phyloP scores from a whole-genome alignment of 1,140 invertebrate genomes.

The Samia ricini region DNA sequence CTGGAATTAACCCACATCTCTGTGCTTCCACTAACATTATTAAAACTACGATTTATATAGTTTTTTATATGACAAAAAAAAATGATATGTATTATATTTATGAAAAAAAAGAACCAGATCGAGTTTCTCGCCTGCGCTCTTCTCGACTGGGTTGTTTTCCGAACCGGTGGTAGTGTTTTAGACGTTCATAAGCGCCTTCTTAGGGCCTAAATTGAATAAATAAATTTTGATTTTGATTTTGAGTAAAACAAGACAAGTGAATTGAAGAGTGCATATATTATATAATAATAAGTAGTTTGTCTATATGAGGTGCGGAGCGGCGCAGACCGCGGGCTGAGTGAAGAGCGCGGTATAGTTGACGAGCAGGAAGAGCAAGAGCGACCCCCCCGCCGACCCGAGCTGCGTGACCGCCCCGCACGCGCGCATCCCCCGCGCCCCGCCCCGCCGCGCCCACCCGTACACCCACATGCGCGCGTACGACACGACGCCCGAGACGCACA shows the following conservation, averaged over 20 bases:
- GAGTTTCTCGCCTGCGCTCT: no score
- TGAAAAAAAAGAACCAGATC: no score
- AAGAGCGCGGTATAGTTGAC: constrained; percentile 86
- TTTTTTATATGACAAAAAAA: no score
- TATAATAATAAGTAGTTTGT: neutral
- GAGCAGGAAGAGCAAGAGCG: constrained; percentile 84
- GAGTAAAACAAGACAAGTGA: neutral
- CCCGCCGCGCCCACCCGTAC: constrained; percentile 83
- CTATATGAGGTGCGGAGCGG: neutral
- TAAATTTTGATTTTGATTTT: no score
- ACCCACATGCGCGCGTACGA: constrained; percentile 91
- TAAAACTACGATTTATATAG: no score
- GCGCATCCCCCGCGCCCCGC: constrained; percentile 81
- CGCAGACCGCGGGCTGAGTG: constrained; percentile 31
- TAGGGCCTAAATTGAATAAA: no score
- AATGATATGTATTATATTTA: no score
- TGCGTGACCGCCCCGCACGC: constrained; percentile 89
- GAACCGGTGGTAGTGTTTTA: no score
- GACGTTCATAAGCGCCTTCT: no score
- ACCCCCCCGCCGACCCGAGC: constrained; percentile 87
- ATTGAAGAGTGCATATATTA: neutral
- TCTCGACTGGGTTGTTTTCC: no score
- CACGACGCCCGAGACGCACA: constrained; percentile 82
- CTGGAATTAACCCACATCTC: no score
- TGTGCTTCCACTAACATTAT: no score